Evolutionary conservation across 2,888 invertebrate genomes (phyloP).

Genomic region (Spisula solida): DNA sequence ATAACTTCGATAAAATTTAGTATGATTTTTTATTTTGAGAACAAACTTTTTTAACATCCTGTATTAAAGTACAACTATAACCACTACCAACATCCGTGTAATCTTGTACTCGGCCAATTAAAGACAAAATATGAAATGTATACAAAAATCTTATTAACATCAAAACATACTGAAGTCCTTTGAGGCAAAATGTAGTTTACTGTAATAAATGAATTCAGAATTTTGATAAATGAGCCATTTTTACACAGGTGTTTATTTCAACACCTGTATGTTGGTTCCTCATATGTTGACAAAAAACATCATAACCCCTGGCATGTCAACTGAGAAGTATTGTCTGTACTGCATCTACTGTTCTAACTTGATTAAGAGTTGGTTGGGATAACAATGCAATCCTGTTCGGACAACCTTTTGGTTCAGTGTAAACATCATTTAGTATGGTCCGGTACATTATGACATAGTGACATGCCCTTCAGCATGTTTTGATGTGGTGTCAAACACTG

Average conservation of each 20-base stretch:
- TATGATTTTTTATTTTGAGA: no score
- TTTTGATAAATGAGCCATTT: conserved; percentile 40
- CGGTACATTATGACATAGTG: no score
- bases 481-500: no score
- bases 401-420: no score
- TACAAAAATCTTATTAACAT: conserved; percentile 27
- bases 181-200: conserved; percentile 21
- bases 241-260: conserved; percentile 49
- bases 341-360: background rate
- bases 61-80: no score
- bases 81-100: background rate
- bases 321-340: background rate
- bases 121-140: conserved; percentile 11
- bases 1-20: no score
- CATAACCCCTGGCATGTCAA: conserved; percentile 45
- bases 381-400: no score
- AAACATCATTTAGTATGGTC: no score
- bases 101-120: background rate
- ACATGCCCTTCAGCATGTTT: no score
- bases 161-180: conserved; percentile 39
- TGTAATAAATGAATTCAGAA: conserved; percentile 20
- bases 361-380: no score
- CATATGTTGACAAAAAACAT: conserved; percentile 7
- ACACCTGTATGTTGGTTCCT: conserved; percentile 48
- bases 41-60: no score